A percentile compares a stretch with the other conserved stretches of the same genome.
Evolutionary conservation across 2,113 vertebrate species (phyloP).

Genomic region (Corvus cornix): DNA sequence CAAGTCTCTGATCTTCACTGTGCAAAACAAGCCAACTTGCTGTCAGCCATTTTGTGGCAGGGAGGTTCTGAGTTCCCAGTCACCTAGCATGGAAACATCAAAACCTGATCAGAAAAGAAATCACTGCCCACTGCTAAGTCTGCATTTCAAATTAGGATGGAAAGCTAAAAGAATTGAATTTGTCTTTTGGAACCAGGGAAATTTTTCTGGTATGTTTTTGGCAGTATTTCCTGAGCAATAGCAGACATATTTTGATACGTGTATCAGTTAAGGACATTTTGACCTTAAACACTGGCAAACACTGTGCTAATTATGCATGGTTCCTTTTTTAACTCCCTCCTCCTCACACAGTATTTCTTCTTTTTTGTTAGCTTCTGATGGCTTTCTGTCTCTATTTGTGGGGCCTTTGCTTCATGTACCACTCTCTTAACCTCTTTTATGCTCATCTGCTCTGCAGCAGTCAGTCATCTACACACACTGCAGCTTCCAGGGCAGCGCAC

Average conservation of each 20-base stretch:
- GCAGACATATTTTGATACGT: neutral
- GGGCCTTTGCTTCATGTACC: neutral
- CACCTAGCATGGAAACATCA: neutral
- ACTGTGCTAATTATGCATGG: fast-evolving
- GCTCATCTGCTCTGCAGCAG: neutral
- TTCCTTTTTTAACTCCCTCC: neutral
- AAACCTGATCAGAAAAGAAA: neutral
- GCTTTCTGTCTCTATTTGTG: neutral
- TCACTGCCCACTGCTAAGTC: neutral
- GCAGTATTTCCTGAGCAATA: neutral
- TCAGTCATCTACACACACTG: neutral
- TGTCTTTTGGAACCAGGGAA: neutral
- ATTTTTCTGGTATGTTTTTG: neutral
- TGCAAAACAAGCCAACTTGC: neutral
- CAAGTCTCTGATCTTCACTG: neutral
- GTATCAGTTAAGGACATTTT: neutral
- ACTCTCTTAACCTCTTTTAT: neutral
- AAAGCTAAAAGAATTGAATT: neutral
- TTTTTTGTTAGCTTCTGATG: neutral
- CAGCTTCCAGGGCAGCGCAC: neutral
- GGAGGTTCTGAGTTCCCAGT: neutral
- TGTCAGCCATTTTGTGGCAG: neutral
- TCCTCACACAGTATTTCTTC: neutral
- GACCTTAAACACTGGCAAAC: neutral
- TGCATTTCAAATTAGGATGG: neutral